Base-by-base conservation (phyloP, 2,797 vertebrate species). In the Pygocentrus nattereri region DNA sequence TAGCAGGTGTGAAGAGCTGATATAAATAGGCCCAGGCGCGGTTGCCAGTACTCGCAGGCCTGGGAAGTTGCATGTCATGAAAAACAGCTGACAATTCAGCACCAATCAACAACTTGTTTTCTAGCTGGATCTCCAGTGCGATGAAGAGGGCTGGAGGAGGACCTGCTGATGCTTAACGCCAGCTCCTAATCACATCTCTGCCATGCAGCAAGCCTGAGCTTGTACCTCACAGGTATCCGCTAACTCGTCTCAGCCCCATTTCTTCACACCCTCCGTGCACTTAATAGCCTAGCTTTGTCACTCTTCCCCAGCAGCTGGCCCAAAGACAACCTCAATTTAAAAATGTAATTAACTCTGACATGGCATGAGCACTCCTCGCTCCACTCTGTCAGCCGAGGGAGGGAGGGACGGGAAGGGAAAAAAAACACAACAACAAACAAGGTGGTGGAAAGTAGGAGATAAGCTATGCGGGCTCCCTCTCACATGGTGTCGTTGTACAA, bases 161-260 rank as follows among this genome's bases (percentile, higher is more conserved):
- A 91, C 93, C 93, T 93, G 90, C 94, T 95, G 91, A 93, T 87
- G 89, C 91, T 91, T 90, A 94, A 90, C 93, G 88, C 93, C 75
- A 90, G 86, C 91, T 91, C 90, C 91, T 93, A 90, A 94, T 96
- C 92, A 90, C 90, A 92, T 94, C 94, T 90, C 90, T 88, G 89
- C 84, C 90, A 88, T 87, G 87, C 86, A 88, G 90, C 97, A 97
- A 90, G 97, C 93, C 95, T 74, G 88, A 91, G 89, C 96, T 94
- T 95, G 96, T 92, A 86, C 83, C 84, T 93, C 90, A 89, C 92
- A 95, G 95, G 94, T 96, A 96, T 96, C 94, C 94, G 95, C 95
- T 95, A 96, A 95, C 94, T 94, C 94, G 93, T 94, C 93, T 92
- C 92, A 89, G 93, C 90, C 87, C 93, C 93, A 92, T 93, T 94